Evolutionary conservation across 2,797 vertebrate species (phyloP), one percentile per base, ranked within the genome.

Genomic region (Nannoperca australis): DNA sequence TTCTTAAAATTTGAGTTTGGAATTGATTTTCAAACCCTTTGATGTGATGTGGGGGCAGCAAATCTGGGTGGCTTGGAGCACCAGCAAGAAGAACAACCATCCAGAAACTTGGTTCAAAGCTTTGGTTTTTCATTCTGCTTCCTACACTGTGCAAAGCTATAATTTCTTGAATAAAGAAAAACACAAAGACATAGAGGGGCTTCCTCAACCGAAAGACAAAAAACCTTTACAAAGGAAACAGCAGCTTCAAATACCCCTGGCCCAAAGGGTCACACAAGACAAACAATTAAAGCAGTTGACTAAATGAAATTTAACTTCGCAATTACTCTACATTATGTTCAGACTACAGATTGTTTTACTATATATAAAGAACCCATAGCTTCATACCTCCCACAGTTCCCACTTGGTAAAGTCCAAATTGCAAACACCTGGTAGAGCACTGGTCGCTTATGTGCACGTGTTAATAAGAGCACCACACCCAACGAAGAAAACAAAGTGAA

Each of bases 211-310:
- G 11, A 47, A 44, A 27, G 30, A 42, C 4, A 22, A 53, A 73
- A 73, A 60, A 3, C 32, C n/a, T 17, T n/a, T 0, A 34, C 5
- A 14, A 42, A 10, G 12, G 27, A 66, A 44, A 53, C 9, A 50
- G 40, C 13, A 20, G 34, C 32, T 54, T 76, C 69, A 72, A 76
- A 64, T 77, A 58, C 9, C 3, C 2, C 7, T 30, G 45, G 58
- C 18, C 22, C 17, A 58, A 64, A 32, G 11, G 27, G 53, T 51
- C 7, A 36, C 6, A 38, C 15, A 55, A 18, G 56, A 51, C 2
- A 45, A 58, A 55, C 34, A 67, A 36, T 34, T 17, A 38, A 36
- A 49, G 30, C 14, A 38, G 8, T 10, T 22, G 20, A 15, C 53
- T 13, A 15, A 3, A n/a, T 14, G 0, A 12, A 0, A 8, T 3